A percentile compares a stretch with the other conserved stretches of the same genome.
Evolutionary conservation across 2,888 invertebrate genomes (phyloP).

Genomic region (Heliconius ethilla): DNA sequence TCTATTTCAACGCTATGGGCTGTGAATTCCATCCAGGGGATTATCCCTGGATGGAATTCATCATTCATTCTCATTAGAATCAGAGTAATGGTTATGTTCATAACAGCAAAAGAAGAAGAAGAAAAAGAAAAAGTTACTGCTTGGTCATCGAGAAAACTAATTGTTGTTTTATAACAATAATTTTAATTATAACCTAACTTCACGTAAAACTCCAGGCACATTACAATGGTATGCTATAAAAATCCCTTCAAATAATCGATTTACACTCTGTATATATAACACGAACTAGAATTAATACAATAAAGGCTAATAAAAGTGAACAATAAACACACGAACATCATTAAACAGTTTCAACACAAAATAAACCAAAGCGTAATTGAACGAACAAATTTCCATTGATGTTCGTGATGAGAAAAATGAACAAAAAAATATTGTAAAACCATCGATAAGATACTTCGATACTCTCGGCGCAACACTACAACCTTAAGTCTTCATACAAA

Average conservation of each 20-base stretch:
- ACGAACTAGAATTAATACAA: constrained; percentile 40
- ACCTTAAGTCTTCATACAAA: constrained; percentile 45
- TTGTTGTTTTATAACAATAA: neutral
- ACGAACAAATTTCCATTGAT: constrained; percentile 80
- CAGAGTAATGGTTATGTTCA: neutral
- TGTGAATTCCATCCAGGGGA: neutral
- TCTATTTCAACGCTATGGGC: neutral
- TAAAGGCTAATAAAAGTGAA: constrained; percentile 41
- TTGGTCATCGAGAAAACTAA: neutral
- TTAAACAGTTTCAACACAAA: constrained; percentile 50
- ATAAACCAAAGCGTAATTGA: constrained; percentile 78
- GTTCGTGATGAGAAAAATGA: constrained; percentile 77
- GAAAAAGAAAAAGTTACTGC: neutral
- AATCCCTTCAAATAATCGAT: constrained; percentile 15
- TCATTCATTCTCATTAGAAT: no score
- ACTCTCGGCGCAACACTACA: constrained; percentile 59
- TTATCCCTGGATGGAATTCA: no score
- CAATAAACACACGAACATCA: constrained; percentile 43
- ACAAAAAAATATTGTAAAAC: constrained; percentile 64
- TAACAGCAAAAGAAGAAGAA: neutral
- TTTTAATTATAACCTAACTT: neutral
- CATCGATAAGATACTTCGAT: constrained; percentile 75
- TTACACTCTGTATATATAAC: constrained; percentile 25
- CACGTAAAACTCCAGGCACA: neutral
- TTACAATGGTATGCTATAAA: constrained; percentile 10